Percentiles rank a stretch among this genome's conserved stretches.
These are phyloP conservation scores for Drosophila leontia DNA, from an alignment of 1,140 invertebrate genomes.

Conservation along the genomic window DNA sequence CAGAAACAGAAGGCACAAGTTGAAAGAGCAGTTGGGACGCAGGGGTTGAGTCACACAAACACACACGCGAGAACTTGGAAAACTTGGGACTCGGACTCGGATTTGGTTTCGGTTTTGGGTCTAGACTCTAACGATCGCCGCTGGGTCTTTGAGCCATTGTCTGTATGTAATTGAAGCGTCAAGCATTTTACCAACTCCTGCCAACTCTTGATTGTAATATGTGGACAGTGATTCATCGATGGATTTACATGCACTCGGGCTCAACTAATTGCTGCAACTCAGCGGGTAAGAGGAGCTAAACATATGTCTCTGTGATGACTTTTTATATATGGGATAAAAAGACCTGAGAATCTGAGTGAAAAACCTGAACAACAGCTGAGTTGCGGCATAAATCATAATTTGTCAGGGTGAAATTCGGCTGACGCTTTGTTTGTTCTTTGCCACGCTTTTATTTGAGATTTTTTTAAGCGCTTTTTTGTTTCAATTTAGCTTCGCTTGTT, in stretches of 20 bases:
- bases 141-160: constrained; percentile 30
- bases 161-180: constrained; percentile 68
- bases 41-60: constrained; percentile 1
- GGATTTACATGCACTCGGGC: background rate
- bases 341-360: background rate
- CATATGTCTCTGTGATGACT: background rate
- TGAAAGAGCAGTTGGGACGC: constrained; percentile 15
- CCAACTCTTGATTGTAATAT: background rate
- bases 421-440: constrained; percentile 41
- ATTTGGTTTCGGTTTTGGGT: constrained; percentile 15
- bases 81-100: constrained; percentile 33
- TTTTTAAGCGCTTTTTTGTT: constrained; percentile 21
- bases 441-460: constrained; percentile 38
- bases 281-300: background rate
- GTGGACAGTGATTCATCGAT: constrained; percentile 24
- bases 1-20: constrained; percentile 41
- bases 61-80: constrained; percentile 11
- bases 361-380: constrained; percentile 32
- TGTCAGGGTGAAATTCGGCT: constrained; percentile 70
- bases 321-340: background rate
- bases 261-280: constrained; percentile 1
- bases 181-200: constrained; percentile 42
- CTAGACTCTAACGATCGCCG: constrained; percentile 69
- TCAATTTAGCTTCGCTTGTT: constrained; percentile 66
- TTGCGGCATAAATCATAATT: constrained; percentile 76